Conservation (phyloP, 2,113 vertebrate species). For the Suncus etruscus region DNA sequence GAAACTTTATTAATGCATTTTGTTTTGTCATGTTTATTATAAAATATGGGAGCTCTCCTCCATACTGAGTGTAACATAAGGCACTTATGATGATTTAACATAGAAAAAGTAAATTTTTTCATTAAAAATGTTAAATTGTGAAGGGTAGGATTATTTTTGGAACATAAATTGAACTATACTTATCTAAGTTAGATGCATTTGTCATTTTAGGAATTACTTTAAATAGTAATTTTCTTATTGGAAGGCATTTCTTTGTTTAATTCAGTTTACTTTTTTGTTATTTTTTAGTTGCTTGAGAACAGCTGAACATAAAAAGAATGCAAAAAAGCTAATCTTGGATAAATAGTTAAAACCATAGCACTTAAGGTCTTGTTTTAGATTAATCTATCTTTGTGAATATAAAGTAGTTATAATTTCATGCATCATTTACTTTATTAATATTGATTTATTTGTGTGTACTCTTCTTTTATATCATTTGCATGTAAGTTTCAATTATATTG, state of each 20-base stretch:
- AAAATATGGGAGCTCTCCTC: not conserved
- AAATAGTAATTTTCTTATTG: not conserved
- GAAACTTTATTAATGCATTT: not conserved
- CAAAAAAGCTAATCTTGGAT: not conserved
- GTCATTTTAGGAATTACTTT: not conserved
- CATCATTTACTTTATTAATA: constrained; percentile 8
- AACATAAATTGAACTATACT: not conserved
- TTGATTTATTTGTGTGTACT: constrained; percentile 37
- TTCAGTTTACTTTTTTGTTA: not conserved
- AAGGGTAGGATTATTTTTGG: not conserved
- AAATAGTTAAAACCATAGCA: not conserved
- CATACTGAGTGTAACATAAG: not conserved
- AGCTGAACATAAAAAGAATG: not conserved
- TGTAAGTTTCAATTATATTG: constrained; percentile 39
- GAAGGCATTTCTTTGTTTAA: not conserved
- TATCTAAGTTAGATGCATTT: not conserved
- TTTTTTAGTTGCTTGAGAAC: not conserved
- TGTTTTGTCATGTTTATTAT: too few relatives aligned
- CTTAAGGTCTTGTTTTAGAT: not conserved
- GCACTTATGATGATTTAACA: not conserved
- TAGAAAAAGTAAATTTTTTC: not conserved
- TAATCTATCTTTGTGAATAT: not conserved
- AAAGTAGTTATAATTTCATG: constrained; percentile 41
- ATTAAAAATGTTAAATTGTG: not conserved
- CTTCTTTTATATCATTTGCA: constrained; percentile 22